A percentile compares a stretch with the other conserved stretches of the same genome.
phyloP scores from a whole-genome alignment of 1,140 invertebrate species.

The Trichogramma pretiosum region DNA sequence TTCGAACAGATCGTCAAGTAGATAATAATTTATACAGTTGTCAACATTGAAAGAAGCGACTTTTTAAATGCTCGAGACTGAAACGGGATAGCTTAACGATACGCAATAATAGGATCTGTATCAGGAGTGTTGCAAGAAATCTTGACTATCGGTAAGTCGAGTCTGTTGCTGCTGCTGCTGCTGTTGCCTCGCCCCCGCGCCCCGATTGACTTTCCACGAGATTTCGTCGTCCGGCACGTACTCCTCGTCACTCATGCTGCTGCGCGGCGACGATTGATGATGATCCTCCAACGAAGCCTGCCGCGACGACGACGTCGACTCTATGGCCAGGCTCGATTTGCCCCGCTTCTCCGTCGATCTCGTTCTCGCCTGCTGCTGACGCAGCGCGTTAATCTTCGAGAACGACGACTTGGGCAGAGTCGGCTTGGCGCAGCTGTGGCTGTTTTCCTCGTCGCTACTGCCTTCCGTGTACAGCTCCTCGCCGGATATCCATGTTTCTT shows the following conservation, averaged over 20 bases:
- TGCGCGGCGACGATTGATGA: background rate
- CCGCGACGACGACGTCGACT: background rate
- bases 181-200: constrained; percentile 5
- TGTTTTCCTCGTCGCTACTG: constrained; percentile 22
- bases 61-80: too few species aligned
- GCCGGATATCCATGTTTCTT: constrained; percentile 22
- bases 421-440: background rate
- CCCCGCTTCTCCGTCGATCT: background rate
- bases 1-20: too few species aligned
- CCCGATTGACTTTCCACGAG: constrained; percentile 22
- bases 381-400: background rate
- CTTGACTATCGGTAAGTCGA: too few species aligned
- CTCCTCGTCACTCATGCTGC: constrained; percentile 2
- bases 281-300: background rate
- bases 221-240: constrained; percentile 15
- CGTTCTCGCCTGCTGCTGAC: background rate
- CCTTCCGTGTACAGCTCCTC: constrained; percentile 20
- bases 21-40: too few species aligned
- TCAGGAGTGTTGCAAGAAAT: too few species aligned
- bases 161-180: background rate
- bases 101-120: too few species aligned
- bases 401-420: background rate
- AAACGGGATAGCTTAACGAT: too few species aligned
- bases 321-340: background rate
- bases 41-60: too few species aligned